phyloP scores from a whole-genome alignment of 1,140 invertebrate genomes.

The Whitmania pigra region DNA sequence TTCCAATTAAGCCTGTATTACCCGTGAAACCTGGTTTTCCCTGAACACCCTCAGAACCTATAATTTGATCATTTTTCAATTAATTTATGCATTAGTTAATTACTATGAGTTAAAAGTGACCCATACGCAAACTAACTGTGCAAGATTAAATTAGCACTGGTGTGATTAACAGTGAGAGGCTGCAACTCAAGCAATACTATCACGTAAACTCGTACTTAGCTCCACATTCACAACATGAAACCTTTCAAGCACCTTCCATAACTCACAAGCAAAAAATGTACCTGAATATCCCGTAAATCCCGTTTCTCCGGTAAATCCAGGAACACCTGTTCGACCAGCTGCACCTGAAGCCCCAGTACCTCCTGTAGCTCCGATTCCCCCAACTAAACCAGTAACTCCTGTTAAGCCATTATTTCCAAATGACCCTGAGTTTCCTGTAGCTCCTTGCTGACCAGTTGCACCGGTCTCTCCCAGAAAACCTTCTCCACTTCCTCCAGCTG shows the following conservation, averaged over 20 bases:
- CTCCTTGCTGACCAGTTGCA: not conserved
- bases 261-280: not conserved
- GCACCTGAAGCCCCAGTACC: not conserved
- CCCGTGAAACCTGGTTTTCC: slow-evolving; percentile 11
- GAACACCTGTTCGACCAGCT: slow-evolving; percentile 5
- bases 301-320: not conserved
- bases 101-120: too few species aligned
- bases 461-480: not conserved
- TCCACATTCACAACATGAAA: not conserved
- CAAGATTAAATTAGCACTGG: too few species aligned
- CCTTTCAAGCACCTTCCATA: not conserved
- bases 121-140: too few species aligned
- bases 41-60: slow-evolving; percentile 11
- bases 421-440: not conserved
- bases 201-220: too few species aligned
- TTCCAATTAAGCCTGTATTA: not conserved
- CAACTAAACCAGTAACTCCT: not conserved
- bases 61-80: not conserved
- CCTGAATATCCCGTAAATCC: not conserved
- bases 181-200: not conserved
- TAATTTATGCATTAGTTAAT: too few species aligned
- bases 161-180: too few species aligned
- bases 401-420: slow-evolving; percentile 6
- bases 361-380: not conserved
- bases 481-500: not conserved